Conservation (phyloP, 2,113 vertebrate genomes). For the Pycnonotus jocosus region DNA sequence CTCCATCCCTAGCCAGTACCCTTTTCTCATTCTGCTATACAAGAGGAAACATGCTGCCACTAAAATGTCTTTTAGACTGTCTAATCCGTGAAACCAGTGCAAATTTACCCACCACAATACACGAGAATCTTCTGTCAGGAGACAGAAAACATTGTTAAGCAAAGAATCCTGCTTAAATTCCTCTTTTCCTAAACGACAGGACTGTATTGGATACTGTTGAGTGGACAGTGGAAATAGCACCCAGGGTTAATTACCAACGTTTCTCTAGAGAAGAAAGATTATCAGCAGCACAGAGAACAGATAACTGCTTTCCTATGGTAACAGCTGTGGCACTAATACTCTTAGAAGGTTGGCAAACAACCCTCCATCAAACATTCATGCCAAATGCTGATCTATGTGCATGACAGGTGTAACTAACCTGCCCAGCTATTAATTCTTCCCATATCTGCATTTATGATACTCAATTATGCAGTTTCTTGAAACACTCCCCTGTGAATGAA, state of each 20-base stretch:
- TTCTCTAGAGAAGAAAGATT: not conserved
- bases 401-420: not conserved
- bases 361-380: not conserved
- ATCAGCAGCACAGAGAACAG: not conserved
- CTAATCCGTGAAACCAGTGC: not conserved
- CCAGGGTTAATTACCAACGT: not conserved
- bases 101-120: not conserved
- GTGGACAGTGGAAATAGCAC: not conserved
- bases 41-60: not conserved
- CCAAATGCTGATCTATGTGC: not conserved
- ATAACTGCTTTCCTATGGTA: not conserved
- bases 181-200: not conserved
- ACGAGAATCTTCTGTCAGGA: not conserved
- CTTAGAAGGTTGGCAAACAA: not conserved
- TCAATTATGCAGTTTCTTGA: not conserved
- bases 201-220: not conserved
- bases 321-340: not conserved
- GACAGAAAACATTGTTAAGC: not conserved
- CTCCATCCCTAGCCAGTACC: not conserved
- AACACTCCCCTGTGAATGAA: not conserved
- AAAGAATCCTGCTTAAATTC: not conserved
- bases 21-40: fast-evolving
- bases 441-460: not conserved
- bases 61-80: not conserved
- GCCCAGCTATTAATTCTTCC: not conserved